Conservation (phyloP, 2,113 vertebrate genomes). For the Oryzias woworae region DNA sequence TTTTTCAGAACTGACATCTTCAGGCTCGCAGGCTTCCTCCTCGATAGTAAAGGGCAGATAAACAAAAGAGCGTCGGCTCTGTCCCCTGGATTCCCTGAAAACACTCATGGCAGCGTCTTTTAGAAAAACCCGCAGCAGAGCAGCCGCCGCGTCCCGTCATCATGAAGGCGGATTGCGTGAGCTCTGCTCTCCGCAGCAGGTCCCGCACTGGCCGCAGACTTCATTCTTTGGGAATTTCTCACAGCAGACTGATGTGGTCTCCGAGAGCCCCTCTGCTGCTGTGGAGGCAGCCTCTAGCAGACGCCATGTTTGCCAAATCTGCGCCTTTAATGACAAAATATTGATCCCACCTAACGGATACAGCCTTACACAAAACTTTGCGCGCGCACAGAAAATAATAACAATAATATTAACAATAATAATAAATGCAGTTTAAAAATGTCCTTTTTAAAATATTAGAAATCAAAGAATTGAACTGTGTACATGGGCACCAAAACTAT, state of each 20-base stretch:
- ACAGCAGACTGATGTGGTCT: constrained; percentile 29
- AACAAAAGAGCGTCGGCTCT: constrained; percentile 34
- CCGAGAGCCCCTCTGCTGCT: constrained; percentile 29
- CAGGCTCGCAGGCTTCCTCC: constrained; percentile 51
- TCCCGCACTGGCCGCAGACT: constrained; percentile 27
- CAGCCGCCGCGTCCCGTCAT: constrained; percentile 40
- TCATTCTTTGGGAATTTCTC: constrained; percentile 44
- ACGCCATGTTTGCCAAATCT: constrained; percentile 65
- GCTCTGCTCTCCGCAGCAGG: constrained; percentile 31
- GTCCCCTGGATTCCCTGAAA: constrained; percentile 39
- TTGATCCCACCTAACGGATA: constrained; percentile 2
- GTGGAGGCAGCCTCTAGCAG: constrained; percentile 34
- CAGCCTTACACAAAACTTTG: constrained; percentile 15
- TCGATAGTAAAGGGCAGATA: constrained; percentile 33
- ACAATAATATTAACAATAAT: no score
- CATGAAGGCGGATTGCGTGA: constrained; percentile 29
- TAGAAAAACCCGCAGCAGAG: constrained; percentile 41
- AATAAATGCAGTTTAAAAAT: no score
- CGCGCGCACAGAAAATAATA: no score
- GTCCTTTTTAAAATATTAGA: no score
- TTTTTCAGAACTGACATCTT: constrained; percentile 72
- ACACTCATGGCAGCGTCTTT: constrained; percentile 30
- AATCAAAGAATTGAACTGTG: no score
- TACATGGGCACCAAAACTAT: no score
- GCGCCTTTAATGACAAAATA: constrained; percentile 14